Base-by-base conservation (phyloP, 1,140 invertebrate genomes). In the Zaprionus africanus region DNA sequence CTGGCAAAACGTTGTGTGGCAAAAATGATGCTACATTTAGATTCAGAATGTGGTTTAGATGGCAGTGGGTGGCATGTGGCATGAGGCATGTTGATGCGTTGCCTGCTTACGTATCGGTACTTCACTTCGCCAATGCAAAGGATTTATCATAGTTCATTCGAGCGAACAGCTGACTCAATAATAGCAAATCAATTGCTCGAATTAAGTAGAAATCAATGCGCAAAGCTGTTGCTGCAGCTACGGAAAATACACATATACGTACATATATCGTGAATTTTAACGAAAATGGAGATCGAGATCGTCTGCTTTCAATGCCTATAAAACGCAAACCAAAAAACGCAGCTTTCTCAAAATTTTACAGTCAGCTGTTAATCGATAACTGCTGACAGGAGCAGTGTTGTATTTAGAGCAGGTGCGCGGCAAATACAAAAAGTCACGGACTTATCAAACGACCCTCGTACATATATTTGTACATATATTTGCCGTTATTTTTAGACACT, bases 1-100 rank as follows among this genome's bases (percentile, higher is more conserved):
- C 79, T 81, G 53, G 66, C 64, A 86, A 78, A 82, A 78, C 53
- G 56, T 60, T 60, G 54, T 79, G 69, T 67, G 68, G 73, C 26
- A 51, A 41, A 59, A 59, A 69, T 74, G 64, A 60, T 60, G 58
- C 57, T 66, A 46, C 38, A 75, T 75, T 70, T 58, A 58, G 66
- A 49, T 57, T 57, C 60, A 71, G 38, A 53, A 46, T 75, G 46
- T 60, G 46, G 34, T 59, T 54, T 60, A 63, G 38, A 24, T 60
- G 70, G 17, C 15, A 1, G 28, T 49, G 59, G 36, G 15, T 70
- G 13, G 19, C 46, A 19, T 49, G 19, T 49, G 31, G 31, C 31
- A 34, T 11, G 31, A 34, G 31, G 31, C 31, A 34, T 34, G 31
- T 9, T 34, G 46, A 12, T 49, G 17, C 17, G 11, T 49, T 54